phyloP scores from a whole-genome alignment of 2,113 vertebrate species.

The Nerophis lumbriciformis region DNA sequence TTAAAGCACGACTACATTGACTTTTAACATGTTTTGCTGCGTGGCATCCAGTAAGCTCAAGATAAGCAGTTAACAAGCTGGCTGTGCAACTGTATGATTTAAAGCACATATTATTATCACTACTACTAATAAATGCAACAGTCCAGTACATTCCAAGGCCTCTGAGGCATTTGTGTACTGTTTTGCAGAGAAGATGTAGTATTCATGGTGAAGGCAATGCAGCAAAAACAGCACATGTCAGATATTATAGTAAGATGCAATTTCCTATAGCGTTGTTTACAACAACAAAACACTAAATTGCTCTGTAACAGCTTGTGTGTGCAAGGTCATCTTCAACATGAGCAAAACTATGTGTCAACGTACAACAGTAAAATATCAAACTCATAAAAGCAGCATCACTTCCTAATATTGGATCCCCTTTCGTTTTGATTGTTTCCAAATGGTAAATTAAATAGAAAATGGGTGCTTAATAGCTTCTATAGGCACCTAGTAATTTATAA shows the following conservation, averaged over 20 bases:
- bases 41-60: slow-evolving; percentile 31
- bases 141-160: slow-evolving; percentile 49
- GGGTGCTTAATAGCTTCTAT: not conserved
- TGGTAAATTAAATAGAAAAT: slow-evolving; percentile 14
- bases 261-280: not conserved
- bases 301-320: slow-evolving; percentile 25
- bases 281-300: not conserved
- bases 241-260: slow-evolving; percentile 27
- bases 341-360: slow-evolving; percentile 16
- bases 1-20: slow-evolving; percentile 14
- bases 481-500: slow-evolving; percentile 16
- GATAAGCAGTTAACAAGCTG: slow-evolving; percentile 18
- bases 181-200: slow-evolving; percentile 28
- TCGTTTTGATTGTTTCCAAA: slow-evolving; percentile 30
- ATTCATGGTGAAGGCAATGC: slow-evolving; percentile 38
- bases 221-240: slow-evolving; percentile 28
- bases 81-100: slow-evolving; percentile 22
- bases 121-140: slow-evolving; percentile 2
- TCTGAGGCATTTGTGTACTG: slow-evolving; percentile 36
- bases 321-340: slow-evolving; percentile 19
- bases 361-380: not conserved
- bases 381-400: slow-evolving; percentile 26
- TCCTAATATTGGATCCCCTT: slow-evolving; percentile 7
- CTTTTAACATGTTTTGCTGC: slow-evolving; percentile 18
- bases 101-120: slow-evolving; percentile 14